phyloP scores from a whole-genome alignment of 2,888 invertebrate species.

The Caenorhabditis virilis region DNA sequence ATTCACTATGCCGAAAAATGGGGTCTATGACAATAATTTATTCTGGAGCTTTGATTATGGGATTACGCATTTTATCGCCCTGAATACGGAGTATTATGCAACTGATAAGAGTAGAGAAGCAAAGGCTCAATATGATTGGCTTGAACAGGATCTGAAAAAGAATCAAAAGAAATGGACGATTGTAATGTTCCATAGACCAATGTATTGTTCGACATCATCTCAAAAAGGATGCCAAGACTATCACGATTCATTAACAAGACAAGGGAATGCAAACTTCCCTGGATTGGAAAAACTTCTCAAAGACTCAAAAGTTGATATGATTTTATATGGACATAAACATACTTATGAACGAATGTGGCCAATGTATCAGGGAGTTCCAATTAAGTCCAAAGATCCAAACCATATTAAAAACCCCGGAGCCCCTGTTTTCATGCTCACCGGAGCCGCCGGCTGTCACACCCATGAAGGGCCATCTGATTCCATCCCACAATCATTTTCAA shows the following conservation, averaged over 20 bases:
- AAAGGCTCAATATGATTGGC: constrained; percentile 62
- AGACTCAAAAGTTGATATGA: constrained; percentile 86
- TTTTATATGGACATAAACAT: constrained; percentile 95
- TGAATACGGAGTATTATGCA: constrained; percentile 87
- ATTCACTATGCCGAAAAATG: constrained; percentile 84
- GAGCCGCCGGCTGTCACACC: constrained; percentile 38
- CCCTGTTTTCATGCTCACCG: constrained; percentile 44
- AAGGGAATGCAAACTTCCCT: constrained; percentile 54
- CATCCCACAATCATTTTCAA: constrained; percentile 19
- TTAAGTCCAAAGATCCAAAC: constrained; percentile 8
- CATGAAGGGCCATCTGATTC: constrained; percentile 23
- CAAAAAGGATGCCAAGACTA: constrained; percentile 22
- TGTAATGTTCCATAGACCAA: constrained; percentile 85
- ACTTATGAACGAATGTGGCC: constrained; percentile 94
- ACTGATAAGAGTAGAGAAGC: constrained; percentile 86
- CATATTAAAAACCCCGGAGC: constrained; percentile 41
- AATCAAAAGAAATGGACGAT: constrained; percentile 80
- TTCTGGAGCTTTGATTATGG: constrained; percentile 77
- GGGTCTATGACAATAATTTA: constrained; percentile 66
- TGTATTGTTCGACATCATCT: constrained; percentile 82
- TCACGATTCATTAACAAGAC: constrained; percentile 32
- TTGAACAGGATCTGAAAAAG: constrained; percentile 54
- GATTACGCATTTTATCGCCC: constrained; percentile 84
- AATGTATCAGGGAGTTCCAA: constrained; percentile 78
- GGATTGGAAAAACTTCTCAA: constrained; percentile 83